phyloP scores from a whole-genome alignment of 2,888 invertebrate species.

The Eupithecia insigniata region DNA sequence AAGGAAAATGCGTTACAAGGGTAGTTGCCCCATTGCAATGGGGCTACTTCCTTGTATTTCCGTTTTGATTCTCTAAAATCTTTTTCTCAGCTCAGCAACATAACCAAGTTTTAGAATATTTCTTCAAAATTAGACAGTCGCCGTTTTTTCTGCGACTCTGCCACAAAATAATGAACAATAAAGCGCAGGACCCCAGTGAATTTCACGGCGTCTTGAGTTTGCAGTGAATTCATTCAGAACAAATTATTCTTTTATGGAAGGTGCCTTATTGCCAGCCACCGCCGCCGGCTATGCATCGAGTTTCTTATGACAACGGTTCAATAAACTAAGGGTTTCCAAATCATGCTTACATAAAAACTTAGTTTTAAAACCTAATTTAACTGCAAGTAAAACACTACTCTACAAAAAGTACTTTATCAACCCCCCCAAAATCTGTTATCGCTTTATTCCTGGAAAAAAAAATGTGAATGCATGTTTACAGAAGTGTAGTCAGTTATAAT shows the following conservation, averaged over 20 bases:
- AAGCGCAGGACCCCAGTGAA: slow-evolving; percentile 50
- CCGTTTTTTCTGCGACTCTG: slow-evolving; percentile 49
- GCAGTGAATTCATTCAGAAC: slow-evolving; percentile 55
- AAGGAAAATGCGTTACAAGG: not conserved
- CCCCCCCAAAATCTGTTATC: not conserved
- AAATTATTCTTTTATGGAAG: slow-evolving; percentile 51
- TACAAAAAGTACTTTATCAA: not conserved
- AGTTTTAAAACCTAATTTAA: not conserved
- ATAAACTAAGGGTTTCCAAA: not conserved
- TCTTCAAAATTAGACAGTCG: slow-evolving; percentile 43
- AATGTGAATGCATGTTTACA: not conserved
- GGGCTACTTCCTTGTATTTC: not conserved
- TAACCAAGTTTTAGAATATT: not conserved
- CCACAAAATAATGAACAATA: slow-evolving; percentile 50
- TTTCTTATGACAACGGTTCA: slow-evolving; percentile 11
- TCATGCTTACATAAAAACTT: not conserved
- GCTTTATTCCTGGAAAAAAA: not conserved
- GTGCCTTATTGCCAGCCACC: slow-evolving; percentile 28
- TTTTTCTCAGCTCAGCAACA: not conserved
- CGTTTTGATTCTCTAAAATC: not conserved
- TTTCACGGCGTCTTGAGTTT: slow-evolving; percentile 51
- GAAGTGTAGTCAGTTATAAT: not conserved
- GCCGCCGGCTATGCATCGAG: slow-evolving; percentile 35
- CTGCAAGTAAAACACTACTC: not conserved
- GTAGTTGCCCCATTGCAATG: no score